phyloP scores from a whole-genome alignment of 1,140 invertebrate genomes.

The Aleiodes sp. region DNA sequence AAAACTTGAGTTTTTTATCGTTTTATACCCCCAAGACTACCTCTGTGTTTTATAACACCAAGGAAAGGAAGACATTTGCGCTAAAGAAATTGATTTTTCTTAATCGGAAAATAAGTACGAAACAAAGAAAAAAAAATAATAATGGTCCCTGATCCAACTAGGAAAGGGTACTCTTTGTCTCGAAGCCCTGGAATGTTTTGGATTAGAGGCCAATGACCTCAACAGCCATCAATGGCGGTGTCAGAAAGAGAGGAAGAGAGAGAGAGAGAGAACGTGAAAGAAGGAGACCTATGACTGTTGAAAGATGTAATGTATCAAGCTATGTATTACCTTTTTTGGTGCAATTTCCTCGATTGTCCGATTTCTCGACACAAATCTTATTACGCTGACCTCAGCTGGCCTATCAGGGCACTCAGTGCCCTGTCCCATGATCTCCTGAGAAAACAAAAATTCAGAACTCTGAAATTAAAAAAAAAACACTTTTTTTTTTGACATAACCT shows the following conservation, averaged over 20 bases:
- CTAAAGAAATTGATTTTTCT: too few relatives aligned
- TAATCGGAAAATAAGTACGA: too few relatives aligned
- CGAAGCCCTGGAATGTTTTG: constrained; percentile 55
- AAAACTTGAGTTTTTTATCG: too few relatives aligned
- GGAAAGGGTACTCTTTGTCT: not conserved
- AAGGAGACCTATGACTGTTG: too few relatives aligned
- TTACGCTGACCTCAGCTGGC: constrained; percentile 63
- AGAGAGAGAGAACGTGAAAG: too few relatives aligned
- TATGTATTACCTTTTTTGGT: constrained; percentile 60
- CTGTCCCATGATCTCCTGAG: constrained; percentile 58
- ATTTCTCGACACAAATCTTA: constrained; percentile 64
- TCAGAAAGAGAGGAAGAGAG: not conserved
- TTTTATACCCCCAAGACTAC: too few relatives aligned
- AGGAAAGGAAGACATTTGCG: too few relatives aligned
- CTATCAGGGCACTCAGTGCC: constrained; percentile 62
- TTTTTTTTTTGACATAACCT: not conserved
- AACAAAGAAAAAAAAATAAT: too few relatives aligned
- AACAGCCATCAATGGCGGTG: constrained; percentile 34
- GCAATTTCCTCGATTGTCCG: constrained; percentile 63
- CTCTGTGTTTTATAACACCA: too few relatives aligned
- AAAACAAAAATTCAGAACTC: not conserved
- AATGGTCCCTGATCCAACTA: too few relatives aligned
- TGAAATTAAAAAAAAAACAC: not conserved
- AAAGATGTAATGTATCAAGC: not conserved
- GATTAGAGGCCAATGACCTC: constrained; percentile 60